Evolutionary conservation across 2,797 vertebrate species (phyloP), one percentile per base, ranked within the genome.

Genomic region (Nannoperca obscura): DNA sequence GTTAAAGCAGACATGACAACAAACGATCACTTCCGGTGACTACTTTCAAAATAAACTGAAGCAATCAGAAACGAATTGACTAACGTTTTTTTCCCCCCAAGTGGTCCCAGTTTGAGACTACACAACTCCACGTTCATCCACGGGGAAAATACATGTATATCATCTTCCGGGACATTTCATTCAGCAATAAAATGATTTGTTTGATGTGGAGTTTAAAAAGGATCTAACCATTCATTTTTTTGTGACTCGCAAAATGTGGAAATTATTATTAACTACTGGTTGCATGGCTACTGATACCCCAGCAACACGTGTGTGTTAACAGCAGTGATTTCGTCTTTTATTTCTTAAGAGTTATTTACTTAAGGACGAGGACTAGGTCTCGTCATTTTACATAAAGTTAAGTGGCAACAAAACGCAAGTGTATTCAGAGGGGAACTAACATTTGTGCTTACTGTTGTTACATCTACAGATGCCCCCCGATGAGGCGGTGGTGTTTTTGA

Each of bases 381-480:
- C 5, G 2, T 4, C 1, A n/a, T 63, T 30, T 57, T 13, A 59
- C 12, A 13, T 7, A 10, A n/a, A 3, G 7, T 57, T 0, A 38
- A 58, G 49, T n/a, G 30, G 11, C 1, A 49, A 13, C 30, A 17
- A 53, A n/a, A 46, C 9, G 13, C 0, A 2, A 10, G 13, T 15
- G 13, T 5, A 32, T 63, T 72, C 53, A 77, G 32, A 42, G 10
- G 13, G 91, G 91, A 92, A 92, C 91, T 19, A 81, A 83, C 5
- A 1, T 76, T 30, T 5, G 49, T 12, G 10, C 63, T 9, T 72
- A 1, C 34, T 0, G 80, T 82, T 92, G 92, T 83, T 22, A 86
- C 92, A 89, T 38, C 30, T 42, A 88, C 90, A 90, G 0, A 78
- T 83, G 88, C 67, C 90, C 87, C 87, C 86, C 80, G 77, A 63